These are phyloP conservation scores for Erithacus rubecula DNA, from an alignment of 2,797 vertebrate species.

Conservation along the genomic window DNA sequence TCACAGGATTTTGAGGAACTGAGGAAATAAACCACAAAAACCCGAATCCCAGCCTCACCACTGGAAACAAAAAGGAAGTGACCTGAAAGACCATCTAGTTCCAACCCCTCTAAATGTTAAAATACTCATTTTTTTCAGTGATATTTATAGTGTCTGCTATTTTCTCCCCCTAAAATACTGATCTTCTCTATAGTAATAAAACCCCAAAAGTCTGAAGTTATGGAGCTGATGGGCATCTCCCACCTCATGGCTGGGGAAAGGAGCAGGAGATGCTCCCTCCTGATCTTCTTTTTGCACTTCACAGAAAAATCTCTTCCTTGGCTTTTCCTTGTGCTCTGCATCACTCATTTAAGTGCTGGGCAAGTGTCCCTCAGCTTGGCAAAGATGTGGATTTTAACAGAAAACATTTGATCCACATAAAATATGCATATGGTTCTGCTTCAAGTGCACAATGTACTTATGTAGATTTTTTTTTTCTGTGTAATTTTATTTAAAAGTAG, in stretches of 20 bases:
- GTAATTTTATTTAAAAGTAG: constrained; percentile 25
- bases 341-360: neutral
- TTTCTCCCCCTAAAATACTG: neutral
- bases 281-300: neutral
- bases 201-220: neutral
- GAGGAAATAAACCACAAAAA: neutral
- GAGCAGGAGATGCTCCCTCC: neutral
- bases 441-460: constrained; percentile 37
- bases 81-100: neutral
- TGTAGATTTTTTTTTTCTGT: neutral
- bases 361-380: neutral
- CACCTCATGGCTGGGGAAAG: fast-evolving
- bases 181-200: neutral
- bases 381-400: neutral
- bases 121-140: neutral
- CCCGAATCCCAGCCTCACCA: neutral
- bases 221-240: neutral
- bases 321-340: neutral
- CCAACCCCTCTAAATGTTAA: neutral
- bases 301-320: neutral
- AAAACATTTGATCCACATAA: neutral
- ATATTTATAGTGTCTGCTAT: neutral
- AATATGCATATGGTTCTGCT: neutral
- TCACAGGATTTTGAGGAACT: neutral
- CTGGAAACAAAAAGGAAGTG: neutral